These are phyloP conservation scores for Jordanella pulchra DNA, from an alignment of 2,797 vertebrate species.

Conservation along the genomic window DNA sequence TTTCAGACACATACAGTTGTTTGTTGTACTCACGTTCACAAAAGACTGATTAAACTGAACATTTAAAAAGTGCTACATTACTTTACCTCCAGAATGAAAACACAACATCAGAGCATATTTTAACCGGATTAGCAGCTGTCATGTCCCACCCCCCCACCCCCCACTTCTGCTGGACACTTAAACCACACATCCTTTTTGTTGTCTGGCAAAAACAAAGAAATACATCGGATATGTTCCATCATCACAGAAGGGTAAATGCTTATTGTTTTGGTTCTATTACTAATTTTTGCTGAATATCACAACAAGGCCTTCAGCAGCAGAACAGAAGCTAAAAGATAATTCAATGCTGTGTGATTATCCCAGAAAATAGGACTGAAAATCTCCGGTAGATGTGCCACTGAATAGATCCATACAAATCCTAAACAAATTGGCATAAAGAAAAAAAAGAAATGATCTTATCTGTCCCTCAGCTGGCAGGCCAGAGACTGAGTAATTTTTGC, in stretches of 20 bases:
- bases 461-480: neutral
- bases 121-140: conserved; percentile 1
- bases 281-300: neutral
- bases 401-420: neutral
- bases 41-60: neutral
- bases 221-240: neutral
- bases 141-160: neutral
- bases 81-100: neutral
- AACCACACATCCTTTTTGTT: neutral
- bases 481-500: neutral
- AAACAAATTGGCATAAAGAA: no score
- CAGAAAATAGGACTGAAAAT: neutral
- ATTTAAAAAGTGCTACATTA: neutral
- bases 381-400: neutral
- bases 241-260: neutral
- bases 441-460: neutral
- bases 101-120: neutral
- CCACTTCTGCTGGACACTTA: neutral
- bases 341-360: no score
- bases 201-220: neutral
- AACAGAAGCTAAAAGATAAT: neutral
- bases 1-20: no score
- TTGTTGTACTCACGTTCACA: neutral
- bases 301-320: neutral
- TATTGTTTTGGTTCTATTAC: neutral